Base-by-base conservation (phyloP, 2,888 invertebrate species). In the Orthosia incerta region DNA sequence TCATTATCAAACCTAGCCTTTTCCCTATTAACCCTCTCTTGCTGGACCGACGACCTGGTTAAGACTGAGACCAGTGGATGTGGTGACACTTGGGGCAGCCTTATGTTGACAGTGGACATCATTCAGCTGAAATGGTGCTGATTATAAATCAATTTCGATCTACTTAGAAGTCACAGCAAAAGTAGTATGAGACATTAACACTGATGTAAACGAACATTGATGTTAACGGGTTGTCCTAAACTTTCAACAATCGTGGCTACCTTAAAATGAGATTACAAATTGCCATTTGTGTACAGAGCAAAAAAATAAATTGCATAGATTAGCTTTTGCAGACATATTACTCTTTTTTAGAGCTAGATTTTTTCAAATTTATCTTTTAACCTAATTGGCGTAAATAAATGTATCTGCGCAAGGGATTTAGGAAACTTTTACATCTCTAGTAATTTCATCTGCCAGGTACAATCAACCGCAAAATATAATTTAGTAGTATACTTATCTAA, bases 261-360 rank as follows among this genome's bases (percentile, higher is more conserved):
- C 53, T 15, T 20, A 65, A 72, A 70, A 63, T 68, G 64, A 81
- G 55, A 59, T 55, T 45, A 71, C 61, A 81, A 83, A 84, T 84
- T 84, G 82, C 82, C 78, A 84, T 81, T 81, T 83, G 31, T 64
- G 18, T 65, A 65, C 67, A 84, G 53, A 66, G 69, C 70, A 68
- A 73, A 68, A 83, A 77, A 68, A 59, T 53, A 71, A 83, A 78
- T 73, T 62, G 66, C 66, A 70, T 53, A 72, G 78, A 78, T 75
- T 70, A 78, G 31, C 75, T 65, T 74, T 57, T 15, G 57, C 62
- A 81, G 71, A 78, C 66, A n/a, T 76, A 76, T 78, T 53, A 60
- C 18, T 76, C 15, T 57, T 67, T 82, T 64, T 48, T 63, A 31
- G 7, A 48, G 18, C 53, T 55, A 11, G 59, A 46, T 73, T 64